A percentile compares a stretch with the other conserved stretches of the same genome.
These are phyloP conservation scores for Pygoscelis adeliae DNA, from an alignment of 2,113 vertebrate species.

Conservation along the genomic window DNA sequence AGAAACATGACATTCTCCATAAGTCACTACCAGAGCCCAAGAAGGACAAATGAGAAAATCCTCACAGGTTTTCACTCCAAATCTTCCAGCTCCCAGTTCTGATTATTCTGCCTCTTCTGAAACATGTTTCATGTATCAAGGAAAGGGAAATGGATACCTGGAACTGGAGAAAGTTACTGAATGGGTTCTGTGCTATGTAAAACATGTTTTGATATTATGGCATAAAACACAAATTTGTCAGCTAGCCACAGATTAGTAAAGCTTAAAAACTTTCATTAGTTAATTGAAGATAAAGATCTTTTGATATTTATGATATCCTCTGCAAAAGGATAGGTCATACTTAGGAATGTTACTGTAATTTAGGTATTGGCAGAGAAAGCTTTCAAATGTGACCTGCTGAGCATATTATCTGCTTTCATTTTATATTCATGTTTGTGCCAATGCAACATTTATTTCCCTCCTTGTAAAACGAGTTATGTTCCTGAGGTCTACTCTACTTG, in stretches of 20 bases:
- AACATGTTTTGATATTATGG: background rate
- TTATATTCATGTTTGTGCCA: background rate
- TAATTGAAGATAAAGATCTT: background rate
- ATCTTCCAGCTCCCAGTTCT: background rate
- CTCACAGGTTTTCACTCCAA: background rate
- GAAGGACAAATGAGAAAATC: background rate
- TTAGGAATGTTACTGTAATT: background rate
- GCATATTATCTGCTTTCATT: background rate
- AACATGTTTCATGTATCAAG: background rate
- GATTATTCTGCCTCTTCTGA: background rate
- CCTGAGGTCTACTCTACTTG: background rate
- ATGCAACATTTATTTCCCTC: background rate
- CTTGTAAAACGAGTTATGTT: accelerated
- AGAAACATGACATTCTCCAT: background rate
- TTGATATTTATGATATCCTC: background rate
- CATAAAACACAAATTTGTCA: background rate
- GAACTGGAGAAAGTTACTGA: background rate
- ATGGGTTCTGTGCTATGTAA: background rate
- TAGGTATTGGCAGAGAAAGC: background rate
- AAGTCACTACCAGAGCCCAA: background rate
- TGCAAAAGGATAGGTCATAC: background rate
- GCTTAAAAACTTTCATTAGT: background rate
- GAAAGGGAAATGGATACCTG: background rate
- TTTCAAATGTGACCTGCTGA: background rate
- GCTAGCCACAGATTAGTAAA: background rate